Percentiles rank a stretch among this genome's conserved stretches.
phyloP scores from a whole-genome alignment of 2,113 vertebrate species.

The Marmota flaviventris region DNA sequence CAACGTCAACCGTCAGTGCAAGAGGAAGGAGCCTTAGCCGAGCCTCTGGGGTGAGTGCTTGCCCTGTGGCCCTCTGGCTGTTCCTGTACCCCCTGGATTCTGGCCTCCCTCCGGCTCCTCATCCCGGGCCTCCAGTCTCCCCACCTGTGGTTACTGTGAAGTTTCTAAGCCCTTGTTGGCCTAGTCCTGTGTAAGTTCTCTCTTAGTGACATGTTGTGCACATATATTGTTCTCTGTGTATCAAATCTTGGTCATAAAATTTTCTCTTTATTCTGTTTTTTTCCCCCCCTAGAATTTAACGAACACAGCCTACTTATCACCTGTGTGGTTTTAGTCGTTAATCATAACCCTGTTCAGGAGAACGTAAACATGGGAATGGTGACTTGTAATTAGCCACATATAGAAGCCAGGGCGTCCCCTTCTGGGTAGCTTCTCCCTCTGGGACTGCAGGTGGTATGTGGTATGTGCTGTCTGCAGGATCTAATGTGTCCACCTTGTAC shows the following conservation, averaged over 20 bases:
- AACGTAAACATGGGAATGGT: neutral
- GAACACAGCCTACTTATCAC: neutral
- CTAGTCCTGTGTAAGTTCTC: neutral
- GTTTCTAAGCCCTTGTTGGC: neutral
- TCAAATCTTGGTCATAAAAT: neutral
- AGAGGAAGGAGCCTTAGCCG: neutral
- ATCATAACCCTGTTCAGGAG: neutral
- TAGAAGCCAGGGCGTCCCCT: neutral
- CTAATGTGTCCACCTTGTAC: neutral
- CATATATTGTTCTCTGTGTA: neutral
- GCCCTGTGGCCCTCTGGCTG: too few species aligned
- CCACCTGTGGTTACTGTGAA: neutral
- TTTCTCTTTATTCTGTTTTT: neutral
- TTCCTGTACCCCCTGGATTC: too few species aligned
- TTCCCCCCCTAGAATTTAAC: neutral
- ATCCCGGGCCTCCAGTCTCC: too few species aligned
- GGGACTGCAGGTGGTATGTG: neutral
- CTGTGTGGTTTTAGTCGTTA: neutral
- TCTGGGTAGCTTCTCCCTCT: neutral
- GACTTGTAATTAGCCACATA: neutral
- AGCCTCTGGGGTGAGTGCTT: neutral
- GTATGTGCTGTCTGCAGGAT: neutral
- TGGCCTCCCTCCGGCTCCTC: too few species aligned
- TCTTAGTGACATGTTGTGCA: neutral
- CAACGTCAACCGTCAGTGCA: accelerated